Evolutionary conservation across 2,888 invertebrate species (phyloP), one percentile per base, ranked within the genome.

Genomic region (Alloscopus bannaensis): DNA sequence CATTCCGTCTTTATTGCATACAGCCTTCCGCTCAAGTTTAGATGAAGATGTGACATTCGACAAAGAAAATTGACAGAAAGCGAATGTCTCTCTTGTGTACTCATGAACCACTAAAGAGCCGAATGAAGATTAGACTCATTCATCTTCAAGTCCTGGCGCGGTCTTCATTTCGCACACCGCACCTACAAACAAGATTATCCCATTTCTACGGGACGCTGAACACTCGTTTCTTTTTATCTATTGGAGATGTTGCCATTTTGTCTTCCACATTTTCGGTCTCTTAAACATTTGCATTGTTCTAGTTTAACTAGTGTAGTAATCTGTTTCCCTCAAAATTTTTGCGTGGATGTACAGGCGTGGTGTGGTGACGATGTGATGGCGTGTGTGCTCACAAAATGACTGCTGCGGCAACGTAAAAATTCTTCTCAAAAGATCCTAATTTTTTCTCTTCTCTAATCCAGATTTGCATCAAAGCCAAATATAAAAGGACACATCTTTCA

Each of bases 231-330:
- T 8, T 36, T 8, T 8, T 36, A 45, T 45, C n/a, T 11, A 18
- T 18, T 16, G n/a, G 13, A 16, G 45, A 18, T 45, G 45, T 18
- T 3, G 18, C 18, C 36, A 8, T 36, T 13, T 8, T 36, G 6
- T 13, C 6, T 36, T 13, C 24, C 22, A 3, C 20, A 24, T 52
- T 52, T 24, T 52, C 52, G 52, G 52, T 52, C 52, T 52, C 52
- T 52, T 52, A 52, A 52, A 2, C 52, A 52, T 52, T 52, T 22
- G 16, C 52, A 52, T 52, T 52, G 52, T 52, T 52, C 24, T 52
- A 52, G 16, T 24, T 24, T 22, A 24, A 3, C 52, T 4, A 4
- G 26, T 55, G 45, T 45, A 18, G 13, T 4, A n/a, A 18, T 45
- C 8, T 45, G 45, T 11, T 4, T 45, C n/a, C n/a, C n/a, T n/a